These are phyloP conservation scores for Cricetomys ansorgei DNA, from an alignment of 2,113 vertebrate species.

Conservation along the genomic window DNA sequence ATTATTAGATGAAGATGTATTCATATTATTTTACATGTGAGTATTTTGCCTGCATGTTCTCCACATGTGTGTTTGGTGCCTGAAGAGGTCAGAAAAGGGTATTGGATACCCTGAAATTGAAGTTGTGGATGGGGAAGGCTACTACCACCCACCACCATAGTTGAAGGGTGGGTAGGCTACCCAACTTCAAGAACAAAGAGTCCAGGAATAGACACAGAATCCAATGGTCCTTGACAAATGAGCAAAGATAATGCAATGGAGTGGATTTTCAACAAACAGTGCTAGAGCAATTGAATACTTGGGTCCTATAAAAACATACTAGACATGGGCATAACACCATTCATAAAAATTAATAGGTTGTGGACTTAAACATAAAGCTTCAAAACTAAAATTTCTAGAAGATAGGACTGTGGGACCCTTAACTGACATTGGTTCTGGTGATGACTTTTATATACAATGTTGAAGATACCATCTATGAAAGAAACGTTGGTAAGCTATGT, in stretches of 20 bases:
- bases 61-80: background rate
- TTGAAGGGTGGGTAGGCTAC: background rate
- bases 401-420: background rate
- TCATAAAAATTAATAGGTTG: background rate
- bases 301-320: background rate
- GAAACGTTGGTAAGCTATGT: background rate
- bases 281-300: background rate
- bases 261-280: background rate
- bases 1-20: background rate
- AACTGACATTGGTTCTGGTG: background rate
- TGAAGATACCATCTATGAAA: background rate
- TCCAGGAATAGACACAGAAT: background rate
- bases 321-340: background rate
- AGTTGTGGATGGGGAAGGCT: background rate
- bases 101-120: background rate
- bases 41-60: background rate
- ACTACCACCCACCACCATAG: background rate
- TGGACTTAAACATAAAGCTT: background rate
- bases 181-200: background rate
- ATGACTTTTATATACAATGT: background rate
- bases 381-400: conserved; percentile 6
- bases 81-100: background rate
- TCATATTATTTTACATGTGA: background rate
- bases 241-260: background rate
- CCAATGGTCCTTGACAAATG: background rate